Conservation (phyloP, 2,797 vertebrate genomes). For the Antrozous pallidus region DNA sequence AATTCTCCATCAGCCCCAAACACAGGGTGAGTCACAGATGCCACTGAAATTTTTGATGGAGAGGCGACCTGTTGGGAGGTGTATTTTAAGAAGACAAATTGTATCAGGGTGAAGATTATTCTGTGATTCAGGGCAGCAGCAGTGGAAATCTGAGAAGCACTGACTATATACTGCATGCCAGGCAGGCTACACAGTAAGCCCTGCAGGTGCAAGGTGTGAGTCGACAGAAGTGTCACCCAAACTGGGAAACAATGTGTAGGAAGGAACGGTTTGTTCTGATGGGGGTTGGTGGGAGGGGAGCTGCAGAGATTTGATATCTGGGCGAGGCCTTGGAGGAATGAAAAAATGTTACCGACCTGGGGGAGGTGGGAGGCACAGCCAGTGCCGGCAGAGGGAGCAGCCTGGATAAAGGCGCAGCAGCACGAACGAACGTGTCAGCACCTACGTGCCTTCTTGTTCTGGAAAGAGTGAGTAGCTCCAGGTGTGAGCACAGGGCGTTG, state of each 20-base stretch:
- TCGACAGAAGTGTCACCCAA: background rate
- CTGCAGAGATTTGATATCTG: background rate
- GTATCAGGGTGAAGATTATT: background rate
- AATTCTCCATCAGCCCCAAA: background rate
- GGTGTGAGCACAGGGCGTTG: background rate
- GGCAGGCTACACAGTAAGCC: background rate
- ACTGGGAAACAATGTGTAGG: background rate
- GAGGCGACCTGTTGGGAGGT: background rate
- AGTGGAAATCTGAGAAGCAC: background rate
- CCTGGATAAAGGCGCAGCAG: background rate
- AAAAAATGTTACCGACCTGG: background rate
- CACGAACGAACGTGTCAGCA: background rate
- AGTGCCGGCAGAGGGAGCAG: background rate
- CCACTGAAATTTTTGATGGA: background rate
- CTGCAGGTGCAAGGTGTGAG: background rate
- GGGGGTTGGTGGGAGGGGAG: background rate
- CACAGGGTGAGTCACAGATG: background rate
- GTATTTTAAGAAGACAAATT: background rate
- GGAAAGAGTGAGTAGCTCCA: background rate
- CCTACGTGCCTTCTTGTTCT: background rate
- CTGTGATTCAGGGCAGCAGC: background rate
- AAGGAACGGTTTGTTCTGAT: background rate
- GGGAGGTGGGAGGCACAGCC: background rate
- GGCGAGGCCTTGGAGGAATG: background rate
- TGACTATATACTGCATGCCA: background rate